These are phyloP conservation scores for Esox masquinongy DNA, from an alignment of 2,797 vertebrate genomes.

Conservation along the genomic window DNA sequence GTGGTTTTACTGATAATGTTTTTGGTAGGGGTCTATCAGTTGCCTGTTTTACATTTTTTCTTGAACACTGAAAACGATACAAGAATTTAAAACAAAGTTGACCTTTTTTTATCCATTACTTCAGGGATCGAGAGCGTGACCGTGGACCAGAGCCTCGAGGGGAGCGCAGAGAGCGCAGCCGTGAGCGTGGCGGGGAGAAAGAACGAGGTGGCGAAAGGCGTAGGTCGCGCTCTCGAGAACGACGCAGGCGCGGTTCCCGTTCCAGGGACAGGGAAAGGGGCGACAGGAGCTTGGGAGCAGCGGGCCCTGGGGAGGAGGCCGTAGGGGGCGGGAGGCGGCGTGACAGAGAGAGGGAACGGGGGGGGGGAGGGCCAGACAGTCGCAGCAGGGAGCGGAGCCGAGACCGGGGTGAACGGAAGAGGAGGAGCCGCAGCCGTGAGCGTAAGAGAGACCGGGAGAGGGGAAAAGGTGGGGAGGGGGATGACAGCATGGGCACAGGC, in stretches of 20 bases:
- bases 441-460: slow-evolving; percentile 82
- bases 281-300: slow-evolving; percentile 35
- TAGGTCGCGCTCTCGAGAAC: slow-evolving; percentile 78
- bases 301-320: slow-evolving; percentile 49
- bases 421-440: slow-evolving; percentile 73
- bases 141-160: slow-evolving; percentile 68
- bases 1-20: not conserved
- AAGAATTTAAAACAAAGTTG: not conserved
- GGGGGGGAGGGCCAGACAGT: slow-evolving; percentile 47
- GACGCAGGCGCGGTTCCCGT: slow-evolving; percentile 68
- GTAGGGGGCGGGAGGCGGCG: slow-evolving; percentile 57
- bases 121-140: slow-evolving; percentile 43
- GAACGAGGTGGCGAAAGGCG: slow-evolving; percentile 74
- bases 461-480: slow-evolving; percentile 75
- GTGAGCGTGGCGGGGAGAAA: slow-evolving; percentile 84
- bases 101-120: not conserved
- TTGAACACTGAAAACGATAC: too few species aligned
- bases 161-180: slow-evolving; percentile 81
- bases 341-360: slow-evolving; percentile 64
- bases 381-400: slow-evolving; percentile 78
- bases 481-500: slow-evolving; percentile 51
- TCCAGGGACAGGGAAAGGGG: slow-evolving; percentile 74
- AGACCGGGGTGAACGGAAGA: slow-evolving; percentile 72
- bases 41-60: not conserved
- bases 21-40: not conserved